phyloP scores from a whole-genome alignment of 2,888 invertebrate species.

The Hypena proboscidalis region DNA sequence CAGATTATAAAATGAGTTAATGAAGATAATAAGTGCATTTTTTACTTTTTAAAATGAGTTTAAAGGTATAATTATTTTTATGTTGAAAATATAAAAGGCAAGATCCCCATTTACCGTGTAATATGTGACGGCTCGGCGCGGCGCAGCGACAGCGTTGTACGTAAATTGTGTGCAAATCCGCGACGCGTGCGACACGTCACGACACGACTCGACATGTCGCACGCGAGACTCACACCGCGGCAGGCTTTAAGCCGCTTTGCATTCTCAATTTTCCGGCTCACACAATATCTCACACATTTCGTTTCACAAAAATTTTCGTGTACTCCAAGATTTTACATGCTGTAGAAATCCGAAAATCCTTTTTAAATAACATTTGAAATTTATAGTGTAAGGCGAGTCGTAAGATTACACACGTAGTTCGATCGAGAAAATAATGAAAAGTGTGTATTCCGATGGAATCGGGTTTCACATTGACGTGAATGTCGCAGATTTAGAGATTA shows the following conservation, averaged over 20 bases:
- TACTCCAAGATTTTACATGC: conserved; percentile 35
- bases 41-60: no score
- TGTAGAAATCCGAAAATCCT: conserved; percentile 22
- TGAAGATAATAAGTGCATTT: no score
- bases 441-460: not conserved
- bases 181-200: conserved; percentile 28
- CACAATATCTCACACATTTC: conserved; percentile 28
- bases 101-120: conserved; percentile 27
- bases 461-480: not conserved
- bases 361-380: conserved; percentile 14
- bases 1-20: no score
- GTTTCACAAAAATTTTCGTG: conserved; percentile 37
- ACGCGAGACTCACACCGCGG: conserved; percentile 10
- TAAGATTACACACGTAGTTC: not conserved
- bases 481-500: not conserved
- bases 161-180: conserved; percentile 32
- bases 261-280: conserved; percentile 38
- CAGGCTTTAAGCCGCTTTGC: conserved; percentile 37
- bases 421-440: not conserved
- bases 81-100: conserved; percentile 19
- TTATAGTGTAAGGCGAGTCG: not conserved
- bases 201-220: not conserved
- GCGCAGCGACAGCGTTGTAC: conserved; percentile 21
- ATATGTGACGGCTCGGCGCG: conserved; percentile 26
- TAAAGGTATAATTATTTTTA: conserved; percentile 14